phyloP scores from a whole-genome alignment of 1,140 invertebrate genomes.

The Linepithema humile region DNA sequence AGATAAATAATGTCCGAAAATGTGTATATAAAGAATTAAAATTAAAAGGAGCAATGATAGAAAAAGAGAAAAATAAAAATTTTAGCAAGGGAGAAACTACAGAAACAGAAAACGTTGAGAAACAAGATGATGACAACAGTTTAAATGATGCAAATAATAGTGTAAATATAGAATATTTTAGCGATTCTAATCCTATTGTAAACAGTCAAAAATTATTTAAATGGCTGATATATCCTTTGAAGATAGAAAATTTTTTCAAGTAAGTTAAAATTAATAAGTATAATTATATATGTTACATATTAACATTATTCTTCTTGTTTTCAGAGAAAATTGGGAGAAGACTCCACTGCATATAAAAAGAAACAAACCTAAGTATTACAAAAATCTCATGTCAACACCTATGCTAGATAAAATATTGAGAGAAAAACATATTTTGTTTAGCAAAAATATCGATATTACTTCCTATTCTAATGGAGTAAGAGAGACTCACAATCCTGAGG shows the following conservation, averaged over 20 bases:
- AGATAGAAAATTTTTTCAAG: slow-evolving; percentile 87
- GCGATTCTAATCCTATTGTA: slow-evolving; percentile 85
- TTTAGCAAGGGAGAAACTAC: not conserved
- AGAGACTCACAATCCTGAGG: slow-evolving; percentile 94
- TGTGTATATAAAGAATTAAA: not conserved
- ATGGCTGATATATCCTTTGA: slow-evolving; percentile 89
- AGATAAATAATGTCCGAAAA: not conserved
- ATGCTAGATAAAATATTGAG: slow-evolving; percentile 92
- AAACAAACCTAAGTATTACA: slow-evolving; percentile 88
- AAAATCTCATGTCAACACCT: slow-evolving; percentile 89
- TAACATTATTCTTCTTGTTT: slow-evolving; percentile 41
- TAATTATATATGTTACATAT: slow-evolving; percentile 17
- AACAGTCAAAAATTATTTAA: slow-evolving; percentile 87
- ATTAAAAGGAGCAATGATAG: not conserved
- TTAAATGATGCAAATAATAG: not conserved
- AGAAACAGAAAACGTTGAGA: not conserved
- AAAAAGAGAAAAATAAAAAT: not conserved
- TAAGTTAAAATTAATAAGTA: slow-evolving; percentile 69
- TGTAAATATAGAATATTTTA: not conserved
- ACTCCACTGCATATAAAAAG: slow-evolving; percentile 91
- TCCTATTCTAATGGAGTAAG: slow-evolving; percentile 91
- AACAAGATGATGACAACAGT: not conserved
- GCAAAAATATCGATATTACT: slow-evolving; percentile 96
- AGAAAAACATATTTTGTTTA: slow-evolving; percentile 90
- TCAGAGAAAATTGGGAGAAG: slow-evolving; percentile 90